Evolutionary conservation across 2,113 vertebrate genomes (phyloP).

Genomic region (Microcebus lehilahytsara): DNA sequence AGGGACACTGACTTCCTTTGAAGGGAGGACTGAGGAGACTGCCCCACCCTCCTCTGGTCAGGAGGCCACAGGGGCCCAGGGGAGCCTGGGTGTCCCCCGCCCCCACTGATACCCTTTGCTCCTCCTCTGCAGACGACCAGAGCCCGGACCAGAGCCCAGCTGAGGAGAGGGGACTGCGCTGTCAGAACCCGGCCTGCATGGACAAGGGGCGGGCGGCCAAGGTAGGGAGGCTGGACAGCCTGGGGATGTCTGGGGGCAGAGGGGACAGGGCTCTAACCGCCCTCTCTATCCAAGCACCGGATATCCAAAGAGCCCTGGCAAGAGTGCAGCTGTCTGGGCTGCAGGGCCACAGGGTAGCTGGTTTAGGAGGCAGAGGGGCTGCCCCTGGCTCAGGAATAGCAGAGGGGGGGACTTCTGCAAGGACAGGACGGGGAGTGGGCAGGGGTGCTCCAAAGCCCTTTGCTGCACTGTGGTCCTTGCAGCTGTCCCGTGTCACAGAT

Average conservation of each 20-base stretch:
- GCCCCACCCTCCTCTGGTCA: not conserved
- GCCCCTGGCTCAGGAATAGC: not conserved
- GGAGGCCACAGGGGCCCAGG: slow-evolving; percentile 26
- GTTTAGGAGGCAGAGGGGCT: not conserved
- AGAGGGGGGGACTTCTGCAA: not conserved
- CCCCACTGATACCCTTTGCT: slow-evolving; percentile 41
- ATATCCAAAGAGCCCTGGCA: slow-evolving; percentile 83
- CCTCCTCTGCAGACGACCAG: slow-evolving; percentile 86
- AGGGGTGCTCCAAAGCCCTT: not conserved
- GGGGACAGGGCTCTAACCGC: not conserved
- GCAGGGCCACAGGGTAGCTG: not conserved
- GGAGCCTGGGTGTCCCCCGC: not conserved
- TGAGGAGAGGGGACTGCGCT: slow-evolving; percentile 88
- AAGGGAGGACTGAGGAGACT: slow-evolving; percentile 29
- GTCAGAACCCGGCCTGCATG: slow-evolving; percentile 90
- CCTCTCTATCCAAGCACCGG: slow-evolving; percentile 68
- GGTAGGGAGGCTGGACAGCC: slow-evolving; percentile 81
- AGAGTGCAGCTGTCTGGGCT: slow-evolving; percentile 85
- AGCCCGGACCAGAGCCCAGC: slow-evolving; percentile 84
- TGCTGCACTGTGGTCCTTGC: not conserved
- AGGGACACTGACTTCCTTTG: slow-evolving; percentile 74
- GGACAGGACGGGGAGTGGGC: no score
- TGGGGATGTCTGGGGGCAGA: not conserved
- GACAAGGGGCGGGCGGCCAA: slow-evolving; percentile 88
- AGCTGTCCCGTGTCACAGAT: not conserved